These are phyloP conservation scores for Macrosiphum euphorbiae DNA, from an alignment of 2,888 invertebrate species.

Conservation along the genomic window DNA sequence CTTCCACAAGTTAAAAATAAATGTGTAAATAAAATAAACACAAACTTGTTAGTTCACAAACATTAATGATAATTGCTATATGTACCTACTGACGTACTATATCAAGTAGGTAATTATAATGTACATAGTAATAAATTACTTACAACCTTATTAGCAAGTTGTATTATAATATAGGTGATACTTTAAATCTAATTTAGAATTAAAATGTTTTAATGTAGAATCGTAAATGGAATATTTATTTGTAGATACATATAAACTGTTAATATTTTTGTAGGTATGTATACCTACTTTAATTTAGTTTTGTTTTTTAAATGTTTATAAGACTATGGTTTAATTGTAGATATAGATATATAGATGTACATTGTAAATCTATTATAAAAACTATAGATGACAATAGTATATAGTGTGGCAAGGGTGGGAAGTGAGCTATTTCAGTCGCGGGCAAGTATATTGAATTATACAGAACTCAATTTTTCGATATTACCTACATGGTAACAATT, in stretches of 20 bases:
- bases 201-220: background rate
- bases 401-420: no score
- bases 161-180: background rate
- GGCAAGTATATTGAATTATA: no score
- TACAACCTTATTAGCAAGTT: background rate
- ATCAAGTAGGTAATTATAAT: background rate
- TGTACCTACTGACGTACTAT: no score
- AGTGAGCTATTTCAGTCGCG: no score
- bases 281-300: background rate
- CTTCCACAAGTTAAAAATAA: constrained; percentile 58
- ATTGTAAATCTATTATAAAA: background rate
- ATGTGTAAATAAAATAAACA: no score
- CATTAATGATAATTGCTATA: background rate
- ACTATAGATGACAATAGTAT: background rate
- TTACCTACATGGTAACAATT: no score
- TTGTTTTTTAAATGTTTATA: background rate
- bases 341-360: background rate
- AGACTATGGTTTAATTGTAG: background rate
- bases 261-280: background rate
- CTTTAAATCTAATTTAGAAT: background rate
- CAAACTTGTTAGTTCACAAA: background rate
- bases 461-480: no score
- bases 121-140: background rate
- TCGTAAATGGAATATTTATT: background rate
- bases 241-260: background rate